These are phyloP conservation scores for Aphelinus certus DNA, from an alignment of 1,140 invertebrate species.

Conservation along the genomic window DNA sequence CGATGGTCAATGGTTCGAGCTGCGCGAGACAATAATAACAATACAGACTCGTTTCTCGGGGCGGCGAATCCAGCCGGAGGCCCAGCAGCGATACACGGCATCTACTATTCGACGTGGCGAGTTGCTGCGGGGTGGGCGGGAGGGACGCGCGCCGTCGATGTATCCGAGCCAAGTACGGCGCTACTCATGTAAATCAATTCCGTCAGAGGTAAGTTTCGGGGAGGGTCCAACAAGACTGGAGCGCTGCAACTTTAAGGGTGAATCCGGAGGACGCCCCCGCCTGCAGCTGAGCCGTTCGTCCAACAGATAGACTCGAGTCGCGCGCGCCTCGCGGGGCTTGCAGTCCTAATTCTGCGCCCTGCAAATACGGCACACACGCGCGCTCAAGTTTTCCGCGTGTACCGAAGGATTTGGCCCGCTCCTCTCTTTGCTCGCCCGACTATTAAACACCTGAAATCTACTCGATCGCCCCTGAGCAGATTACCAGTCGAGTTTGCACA, in stretches of 20 bases:
- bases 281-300: conserved; percentile 44
- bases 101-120: too few relatives aligned
- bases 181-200: conserved; percentile 50
- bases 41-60: conserved; percentile 22
- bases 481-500: too few relatives aligned
- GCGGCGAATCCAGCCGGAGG: too few relatives aligned
- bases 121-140: too few relatives aligned
- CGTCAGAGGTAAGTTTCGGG: conserved; percentile 46
- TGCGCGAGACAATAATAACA: too few relatives aligned
- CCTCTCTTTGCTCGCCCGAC: conserved; percentile 14
- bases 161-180: not conserved
- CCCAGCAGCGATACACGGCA: too few relatives aligned
- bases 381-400: not conserved
- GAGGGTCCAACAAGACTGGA: conserved; percentile 27
- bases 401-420: conserved; percentile 26
- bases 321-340: conserved; percentile 29
- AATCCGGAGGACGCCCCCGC: conserved; percentile 35
- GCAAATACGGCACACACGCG: conserved; percentile 40
- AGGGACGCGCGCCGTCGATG: too few relatives aligned
- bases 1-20: too few relatives aligned
- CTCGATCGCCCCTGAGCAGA: not conserved
- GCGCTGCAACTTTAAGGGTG: conserved; percentile 49
- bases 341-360: conserved; percentile 45
- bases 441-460: conserved; percentile 31
- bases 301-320: conserved; percentile 50